Base-by-base conservation (phyloP, 2,113 vertebrate genomes). In the Corvus hawaiiensis region DNA sequence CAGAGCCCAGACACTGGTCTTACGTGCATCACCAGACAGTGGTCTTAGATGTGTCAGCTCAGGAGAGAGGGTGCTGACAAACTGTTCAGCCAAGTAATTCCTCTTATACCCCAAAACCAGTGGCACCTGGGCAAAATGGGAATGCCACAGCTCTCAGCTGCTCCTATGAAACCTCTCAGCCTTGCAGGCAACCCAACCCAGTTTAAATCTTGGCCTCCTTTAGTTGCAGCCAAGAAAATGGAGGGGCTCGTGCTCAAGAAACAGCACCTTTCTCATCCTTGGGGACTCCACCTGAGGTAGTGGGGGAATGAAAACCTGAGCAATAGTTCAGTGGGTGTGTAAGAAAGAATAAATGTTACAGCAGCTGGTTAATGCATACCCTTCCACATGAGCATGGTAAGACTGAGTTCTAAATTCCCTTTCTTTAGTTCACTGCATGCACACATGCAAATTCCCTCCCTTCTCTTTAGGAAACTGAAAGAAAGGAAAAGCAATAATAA, bases 401-500 rank as follows among this genome's bases (percentile, higher is more conserved):
- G 68, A 92, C 39, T 43, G 13, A 88, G 64, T 49, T 86, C 21
- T 87, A 62, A 90, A 88, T 87, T 84, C 52, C 46, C 28, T 89
- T 90, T 87, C 89, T 91, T 91, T 91, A 86, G 32, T 83, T 88
- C 79, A 72, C n/a, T 89, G 46, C 55, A 61, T 1, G 5, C n/a
- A 58, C 48, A 64, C 43, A 48, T 8, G n/a, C 32, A 73, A n/a
- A 80, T 46, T 44, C 90, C 71, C 75, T 84, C 84, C 46, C 39
- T 90, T 74, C 87, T 94, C 81, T 63, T 93, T 84, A 90, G 79
- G 96, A 95, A 77, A 84, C 16, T 62, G 43, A 75, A 90, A 84
- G 79, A 96, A 92, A 96, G 83, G 56, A 92, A 92, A 96, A 87
- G 86, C 83, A 96, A 92, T 86, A 96, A 93, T 87, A 92, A 94